These are phyloP conservation scores for Drosophila mercatorum DNA, from an alignment of 2,888 invertebrate genomes.

Conservation along the genomic window DNA sequence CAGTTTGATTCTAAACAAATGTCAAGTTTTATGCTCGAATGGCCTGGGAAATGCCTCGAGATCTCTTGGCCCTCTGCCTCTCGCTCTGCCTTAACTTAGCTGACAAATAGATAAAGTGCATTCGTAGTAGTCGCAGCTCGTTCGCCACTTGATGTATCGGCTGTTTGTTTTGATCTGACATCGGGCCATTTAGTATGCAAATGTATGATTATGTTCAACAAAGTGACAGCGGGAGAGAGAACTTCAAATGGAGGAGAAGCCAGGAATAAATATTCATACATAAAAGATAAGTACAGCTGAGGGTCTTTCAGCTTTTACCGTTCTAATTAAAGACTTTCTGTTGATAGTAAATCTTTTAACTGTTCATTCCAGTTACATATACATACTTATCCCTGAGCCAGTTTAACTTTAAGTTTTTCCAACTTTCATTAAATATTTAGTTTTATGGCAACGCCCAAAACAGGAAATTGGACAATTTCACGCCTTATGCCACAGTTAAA, in stretches of 20 bases:
- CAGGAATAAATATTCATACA: background rate
- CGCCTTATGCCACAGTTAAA: conserved; percentile 60
- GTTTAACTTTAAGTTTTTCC: background rate
- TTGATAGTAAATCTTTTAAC: background rate
- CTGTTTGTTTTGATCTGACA: conserved; percentile 56
- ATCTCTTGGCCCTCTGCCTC: conserved; percentile 11
- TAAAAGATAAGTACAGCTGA: conserved; percentile 13
- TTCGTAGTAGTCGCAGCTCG: conserved; percentile 40
- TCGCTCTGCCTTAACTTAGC: conserved; percentile 48
- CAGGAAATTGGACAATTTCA: conserved; percentile 73
- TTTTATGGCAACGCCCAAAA: conserved; percentile 25
- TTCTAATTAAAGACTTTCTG: conserved; percentile 11
- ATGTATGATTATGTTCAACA: conserved; percentile 45
- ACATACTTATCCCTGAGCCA: background rate
- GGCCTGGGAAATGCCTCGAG: conserved; percentile 64
- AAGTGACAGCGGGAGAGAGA: conserved; percentile 31
- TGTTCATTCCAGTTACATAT: background rate
- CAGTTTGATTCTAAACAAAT: conserved; percentile 48
- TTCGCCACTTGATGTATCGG: conserved; percentile 54
- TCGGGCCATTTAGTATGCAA: conserved; percentile 60
- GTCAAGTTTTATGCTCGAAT: conserved; percentile 72
- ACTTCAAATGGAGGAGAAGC: background rate
- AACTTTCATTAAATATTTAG: conserved; percentile 5
- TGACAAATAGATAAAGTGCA: conserved; percentile 76
- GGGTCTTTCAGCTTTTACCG: background rate